Percentiles rank a stretch among this genome's conserved stretches.
phyloP scores from a whole-genome alignment of 2,888 invertebrate genomes.

The Hemaris fuciformis region DNA sequence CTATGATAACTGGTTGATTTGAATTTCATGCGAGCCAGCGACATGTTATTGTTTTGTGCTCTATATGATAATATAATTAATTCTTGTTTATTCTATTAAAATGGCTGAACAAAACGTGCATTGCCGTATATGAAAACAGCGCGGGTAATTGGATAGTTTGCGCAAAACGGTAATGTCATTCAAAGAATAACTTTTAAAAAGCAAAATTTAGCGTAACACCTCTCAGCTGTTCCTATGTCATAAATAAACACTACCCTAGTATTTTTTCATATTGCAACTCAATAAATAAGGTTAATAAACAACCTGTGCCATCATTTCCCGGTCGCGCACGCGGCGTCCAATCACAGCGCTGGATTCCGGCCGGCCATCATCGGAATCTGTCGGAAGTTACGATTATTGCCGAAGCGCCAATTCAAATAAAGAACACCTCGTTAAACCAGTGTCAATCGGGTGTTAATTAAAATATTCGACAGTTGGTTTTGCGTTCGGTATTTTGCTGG shows the following conservation, averaged over 20 bases:
- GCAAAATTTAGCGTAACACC: not conserved
- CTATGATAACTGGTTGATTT: slow-evolving; percentile 12
- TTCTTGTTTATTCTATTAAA: not conserved
- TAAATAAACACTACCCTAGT: not conserved
- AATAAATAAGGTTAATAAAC: not conserved
- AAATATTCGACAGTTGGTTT: not conserved
- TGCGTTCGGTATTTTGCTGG: not conserved
- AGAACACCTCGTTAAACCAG: slow-evolving; percentile 22
- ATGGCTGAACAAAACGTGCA: not conserved
- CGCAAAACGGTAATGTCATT: not conserved
- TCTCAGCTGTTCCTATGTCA: too few species aligned
- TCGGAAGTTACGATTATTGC: slow-evolving; percentile 6
- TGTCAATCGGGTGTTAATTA: slow-evolving; percentile 18
- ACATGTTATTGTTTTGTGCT: not conserved
- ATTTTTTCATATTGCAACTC: not conserved
- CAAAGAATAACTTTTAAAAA: not conserved
- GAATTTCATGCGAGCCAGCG: slow-evolving; percentile 17
- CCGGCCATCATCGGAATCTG: slow-evolving; percentile 3
- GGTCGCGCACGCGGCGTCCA: not conserved
- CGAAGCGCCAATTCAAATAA: slow-evolving; percentile 1
- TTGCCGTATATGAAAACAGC: not conserved
- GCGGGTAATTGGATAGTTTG: not conserved
- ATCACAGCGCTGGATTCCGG: slow-evolving; percentile 1
- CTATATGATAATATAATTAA: slow-evolving; percentile 7
- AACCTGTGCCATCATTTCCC: not conserved